Percentiles rank a stretch among this genome's conserved stretches.
phyloP scores from a whole-genome alignment of 2,113 vertebrate genomes.

The Enhydra lutris region DNA sequence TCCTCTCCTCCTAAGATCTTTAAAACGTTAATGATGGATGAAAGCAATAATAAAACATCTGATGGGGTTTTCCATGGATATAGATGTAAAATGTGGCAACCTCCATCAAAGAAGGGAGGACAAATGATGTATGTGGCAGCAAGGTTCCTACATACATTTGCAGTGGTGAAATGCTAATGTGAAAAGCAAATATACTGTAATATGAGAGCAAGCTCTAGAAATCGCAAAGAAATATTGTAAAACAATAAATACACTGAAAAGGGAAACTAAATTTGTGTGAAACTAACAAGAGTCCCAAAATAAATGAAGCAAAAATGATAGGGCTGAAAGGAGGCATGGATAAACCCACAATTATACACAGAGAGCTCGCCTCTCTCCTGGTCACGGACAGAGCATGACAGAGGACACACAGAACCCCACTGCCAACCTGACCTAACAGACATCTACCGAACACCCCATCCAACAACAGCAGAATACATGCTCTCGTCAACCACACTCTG shows the following conservation, averaged over 20 bases:
- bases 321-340: background rate
- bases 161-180: background rate
- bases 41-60: background rate
- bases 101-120: background rate
- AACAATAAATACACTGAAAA: background rate
- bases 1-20: background rate
- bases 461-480: background rate
- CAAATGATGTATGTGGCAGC: background rate
- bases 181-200: background rate
- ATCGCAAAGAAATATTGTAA: background rate
- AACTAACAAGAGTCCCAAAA: background rate
- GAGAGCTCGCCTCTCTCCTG: background rate
- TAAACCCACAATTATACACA: background rate
- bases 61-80: background rate
- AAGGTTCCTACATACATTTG: background rate
- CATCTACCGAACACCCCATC: background rate
- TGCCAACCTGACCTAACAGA: background rate
- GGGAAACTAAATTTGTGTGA: background rate
- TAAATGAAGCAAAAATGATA: constrained; percentile 4
- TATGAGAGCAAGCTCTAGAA: background rate
- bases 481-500: background rate
- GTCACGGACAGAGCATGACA: background rate
- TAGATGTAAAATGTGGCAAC: background rate
- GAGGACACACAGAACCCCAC: background rate
- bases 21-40: background rate